Evolutionary conservation across 2,888 invertebrate genomes (phyloP).

Genomic region (Ormyrus labotus): DNA sequence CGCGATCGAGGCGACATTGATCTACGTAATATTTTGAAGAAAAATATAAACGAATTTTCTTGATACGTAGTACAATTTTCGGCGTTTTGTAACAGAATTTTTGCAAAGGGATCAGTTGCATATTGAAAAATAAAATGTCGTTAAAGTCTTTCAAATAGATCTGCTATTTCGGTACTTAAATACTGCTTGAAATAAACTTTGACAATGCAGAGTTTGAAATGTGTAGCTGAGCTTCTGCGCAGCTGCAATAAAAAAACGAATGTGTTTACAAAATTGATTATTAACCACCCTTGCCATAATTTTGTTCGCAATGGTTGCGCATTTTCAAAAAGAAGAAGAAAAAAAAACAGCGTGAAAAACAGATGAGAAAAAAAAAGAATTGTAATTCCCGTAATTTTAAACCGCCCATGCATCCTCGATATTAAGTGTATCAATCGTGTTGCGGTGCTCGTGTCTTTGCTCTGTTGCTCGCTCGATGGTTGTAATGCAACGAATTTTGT

Average conservation of each 20-base stretch:
- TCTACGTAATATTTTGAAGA: constrained; percentile 19
- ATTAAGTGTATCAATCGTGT: constrained; percentile 24
- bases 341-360: background rate
- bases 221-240: background rate
- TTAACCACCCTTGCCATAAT: background rate
- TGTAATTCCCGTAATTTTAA: constrained; percentile 7
- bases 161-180: constrained; percentile 39
- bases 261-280: constrained; percentile 10
- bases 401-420: constrained; percentile 14
- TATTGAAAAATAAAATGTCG: constrained; percentile 5
- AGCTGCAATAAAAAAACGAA: too few relatives aligned
- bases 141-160: constrained; percentile 18
- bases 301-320: background rate
- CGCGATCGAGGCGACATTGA: constrained; percentile 29
- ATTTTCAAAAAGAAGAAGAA: constrained; percentile 25
- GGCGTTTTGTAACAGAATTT: background rate
- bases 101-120: constrained; percentile 26
- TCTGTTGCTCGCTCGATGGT: constrained; percentile 22
- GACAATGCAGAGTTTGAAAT: constrained; percentile 18
- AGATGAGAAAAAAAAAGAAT: constrained; percentile 4
- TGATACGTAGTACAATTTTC: background rate
- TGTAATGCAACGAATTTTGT: background rate
- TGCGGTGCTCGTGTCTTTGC: constrained; percentile 38
- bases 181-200: constrained; percentile 13
- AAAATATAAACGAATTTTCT: constrained; percentile 16